Evolutionary conservation across 2,113 vertebrate species (phyloP).

Genomic region (Odobenus rosmarus): DNA sequence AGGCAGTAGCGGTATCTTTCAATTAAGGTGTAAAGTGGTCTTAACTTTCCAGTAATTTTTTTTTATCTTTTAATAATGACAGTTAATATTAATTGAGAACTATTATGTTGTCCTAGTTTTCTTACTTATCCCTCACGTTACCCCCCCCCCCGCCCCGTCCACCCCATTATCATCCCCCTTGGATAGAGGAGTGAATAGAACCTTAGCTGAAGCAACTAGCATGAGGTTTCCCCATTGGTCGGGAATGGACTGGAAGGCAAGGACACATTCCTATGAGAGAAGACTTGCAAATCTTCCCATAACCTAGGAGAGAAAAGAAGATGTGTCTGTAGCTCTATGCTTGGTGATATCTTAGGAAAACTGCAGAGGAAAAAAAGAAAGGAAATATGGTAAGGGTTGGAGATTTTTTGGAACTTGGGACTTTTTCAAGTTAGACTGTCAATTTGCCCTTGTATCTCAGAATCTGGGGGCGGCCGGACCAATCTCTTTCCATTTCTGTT

Average conservation of each 20-base stretch:
- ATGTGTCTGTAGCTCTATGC: neutral
- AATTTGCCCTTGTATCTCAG: neutral
- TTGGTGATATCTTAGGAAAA: constrained; percentile 45
- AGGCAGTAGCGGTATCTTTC: neutral
- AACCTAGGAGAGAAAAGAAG: neutral
- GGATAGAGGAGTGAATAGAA: neutral
- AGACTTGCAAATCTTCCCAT: neutral
- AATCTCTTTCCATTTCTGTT: neutral
- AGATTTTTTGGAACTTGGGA: neutral
- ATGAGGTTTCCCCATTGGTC: neutral
- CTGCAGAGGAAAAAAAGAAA: neutral
- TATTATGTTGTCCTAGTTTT: neutral
- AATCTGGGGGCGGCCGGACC: neutral
- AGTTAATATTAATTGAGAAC: constrained; percentile 2
- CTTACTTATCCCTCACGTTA: neutral
- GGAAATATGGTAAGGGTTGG: neutral
- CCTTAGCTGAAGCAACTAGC: neutral
- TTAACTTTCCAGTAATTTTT: neutral
- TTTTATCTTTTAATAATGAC: neutral
- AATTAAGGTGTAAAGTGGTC: neutral
- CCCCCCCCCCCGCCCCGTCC: neutral
- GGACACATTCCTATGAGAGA: neutral
- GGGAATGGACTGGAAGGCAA: neutral
- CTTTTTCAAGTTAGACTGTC: neutral
- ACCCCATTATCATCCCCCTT: neutral